These are phyloP conservation scores for Chironomus tentans DNA, from an alignment of 2,888 invertebrate species.

Conservation along the genomic window DNA sequence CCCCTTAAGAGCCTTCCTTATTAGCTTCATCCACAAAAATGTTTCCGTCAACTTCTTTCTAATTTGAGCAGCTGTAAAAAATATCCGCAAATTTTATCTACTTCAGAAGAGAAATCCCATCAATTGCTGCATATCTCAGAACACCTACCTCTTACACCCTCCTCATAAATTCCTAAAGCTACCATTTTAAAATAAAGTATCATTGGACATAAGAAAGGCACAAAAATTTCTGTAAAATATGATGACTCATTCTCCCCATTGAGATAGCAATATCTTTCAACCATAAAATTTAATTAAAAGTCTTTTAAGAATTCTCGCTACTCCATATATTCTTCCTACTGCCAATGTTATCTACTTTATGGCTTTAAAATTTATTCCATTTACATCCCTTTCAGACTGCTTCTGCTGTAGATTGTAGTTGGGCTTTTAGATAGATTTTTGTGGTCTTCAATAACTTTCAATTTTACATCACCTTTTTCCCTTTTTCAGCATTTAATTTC, in stretches of 20 bases:
- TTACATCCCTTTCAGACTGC: too few relatives aligned
- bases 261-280: not conserved
- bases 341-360: too few relatives aligned
- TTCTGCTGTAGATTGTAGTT: not conserved
- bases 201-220: not conserved
- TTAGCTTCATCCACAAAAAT: too few relatives aligned
- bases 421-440: not conserved
- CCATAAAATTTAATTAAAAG: not conserved
- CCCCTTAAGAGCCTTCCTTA: too few relatives aligned
- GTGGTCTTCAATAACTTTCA: slow-evolving; percentile 5
- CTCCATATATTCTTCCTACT: not conserved
- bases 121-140: too few relatives aligned
- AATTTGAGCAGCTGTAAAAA: too few relatives aligned
- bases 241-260: not conserved
- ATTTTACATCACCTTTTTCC: not conserved
- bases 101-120: too few relatives aligned
- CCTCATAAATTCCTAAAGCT: not conserved
- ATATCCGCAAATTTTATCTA: too few relatives aligned
- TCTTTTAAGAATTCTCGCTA: not conserved
- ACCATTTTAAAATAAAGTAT: not conserved
- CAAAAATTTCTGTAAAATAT: not conserved
- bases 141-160: too few relatives aligned
- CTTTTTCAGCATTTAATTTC: not conserved
- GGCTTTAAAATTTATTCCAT: too few relatives aligned
- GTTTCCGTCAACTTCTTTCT: too few relatives aligned